Evolutionary conservation across 2,797 vertebrate species (phyloP), one percentile per base, ranked within the genome.

Genomic region (Scolopax bukidnonensis): DNA sequence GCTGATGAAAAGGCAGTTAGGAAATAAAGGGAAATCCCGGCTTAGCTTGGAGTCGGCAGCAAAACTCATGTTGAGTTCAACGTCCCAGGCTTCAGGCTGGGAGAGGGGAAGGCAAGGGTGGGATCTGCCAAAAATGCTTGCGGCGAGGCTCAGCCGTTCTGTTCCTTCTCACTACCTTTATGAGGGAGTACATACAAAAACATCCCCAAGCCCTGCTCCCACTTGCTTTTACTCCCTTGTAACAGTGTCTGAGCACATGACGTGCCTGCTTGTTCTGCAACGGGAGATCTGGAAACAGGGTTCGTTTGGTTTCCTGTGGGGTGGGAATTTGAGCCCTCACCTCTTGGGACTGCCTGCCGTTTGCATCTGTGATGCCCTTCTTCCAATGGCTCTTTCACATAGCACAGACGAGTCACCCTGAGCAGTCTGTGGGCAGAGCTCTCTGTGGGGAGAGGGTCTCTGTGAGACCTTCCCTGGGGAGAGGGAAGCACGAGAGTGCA

Each of bases 1-100:
- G 45, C 28, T 79, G 61, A 69, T 32, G 67, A 90, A 65, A 95
- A 86, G 51, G 43, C 83, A 82, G 10, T 83, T 84, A 86, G 85
- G 64, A 91, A 84, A 86, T 19, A 28, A 63, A 36, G 36, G 45
- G 40, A 95, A 91, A 94, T 90, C 63, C 86, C 90, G 63, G 69
- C 76, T 93, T 84, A 89, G 48, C 25, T 7, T 73, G 65, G 85
- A 86, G 61, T n/a, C 87, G 60, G 71, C 65, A 85, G 54, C 36
- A 84, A 81, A 75, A 84, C 48, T 76, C 69, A 30, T 84, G 9
- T 64, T 82, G 40, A 76, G n/a, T 85, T 75, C 54, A 64, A 1
- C 8, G 27, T 33, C 54, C 54, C 6, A 6, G 36, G n/a, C 32
- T 82, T 88, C 50, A 32, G 21, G 33, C 16, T 14, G 30, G 56